A percentile compares a stretch with the other conserved stretches of the same genome.
Conservation (phyloP, 1,140 invertebrate genomes). For the Calephelis nemesis region DNA sequence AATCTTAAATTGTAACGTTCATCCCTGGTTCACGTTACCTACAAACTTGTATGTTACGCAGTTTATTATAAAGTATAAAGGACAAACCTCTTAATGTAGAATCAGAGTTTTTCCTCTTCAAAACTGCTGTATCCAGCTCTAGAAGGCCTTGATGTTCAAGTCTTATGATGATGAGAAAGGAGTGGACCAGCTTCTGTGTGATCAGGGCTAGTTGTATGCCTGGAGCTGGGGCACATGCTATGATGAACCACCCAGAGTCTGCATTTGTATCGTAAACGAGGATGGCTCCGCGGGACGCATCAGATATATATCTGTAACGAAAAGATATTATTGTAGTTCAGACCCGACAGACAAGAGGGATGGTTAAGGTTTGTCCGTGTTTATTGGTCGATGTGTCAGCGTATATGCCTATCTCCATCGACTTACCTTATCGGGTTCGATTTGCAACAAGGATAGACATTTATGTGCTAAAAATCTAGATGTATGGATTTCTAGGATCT, state of each 20-base stretch:
- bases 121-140: conserved; percentile 46
- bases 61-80: no score
- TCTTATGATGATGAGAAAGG: conserved; percentile 42
- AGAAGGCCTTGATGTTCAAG: conserved; percentile 39
- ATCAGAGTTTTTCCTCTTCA: conserved; percentile 41
- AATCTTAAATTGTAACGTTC: no score
- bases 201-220: conserved; percentile 48
- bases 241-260: conserved; percentile 63
- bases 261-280: conserved; percentile 78
- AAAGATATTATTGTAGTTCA: neutral
- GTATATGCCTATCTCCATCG: no score
- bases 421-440: no score
- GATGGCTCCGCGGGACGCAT: conserved; percentile 68
- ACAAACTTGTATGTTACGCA: no score
- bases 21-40: no score
- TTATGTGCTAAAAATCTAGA: no score
- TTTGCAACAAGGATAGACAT: no score
- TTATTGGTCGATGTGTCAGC: no score
- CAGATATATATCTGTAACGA: conserved; percentile 14
- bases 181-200: conserved; percentile 33
- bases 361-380: no score
- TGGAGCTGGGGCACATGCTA: conserved; percentile 31
- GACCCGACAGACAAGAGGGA: no score
- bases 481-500: no score
- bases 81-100: conserved; percentile 41